These are phyloP conservation scores for Erynnis tages DNA, from an alignment of 2,888 invertebrate species.

Conservation along the genomic window DNA sequence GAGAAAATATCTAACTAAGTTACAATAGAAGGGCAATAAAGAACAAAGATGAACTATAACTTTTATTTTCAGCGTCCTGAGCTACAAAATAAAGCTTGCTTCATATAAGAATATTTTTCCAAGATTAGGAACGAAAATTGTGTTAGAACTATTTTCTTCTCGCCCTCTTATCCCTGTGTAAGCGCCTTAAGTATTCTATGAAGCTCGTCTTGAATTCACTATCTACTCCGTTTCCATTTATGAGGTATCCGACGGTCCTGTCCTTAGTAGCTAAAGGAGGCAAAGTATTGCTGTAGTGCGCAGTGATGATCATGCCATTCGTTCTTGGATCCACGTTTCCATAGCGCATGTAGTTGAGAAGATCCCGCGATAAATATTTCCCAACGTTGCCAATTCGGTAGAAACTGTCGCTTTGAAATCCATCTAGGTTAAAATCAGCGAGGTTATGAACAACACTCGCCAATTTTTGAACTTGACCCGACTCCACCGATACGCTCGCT, in stretches of 20 bases:
- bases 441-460: neutral
- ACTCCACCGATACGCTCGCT: neutral
- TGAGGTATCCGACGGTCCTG: neutral
- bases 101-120: no score
- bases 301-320: conserved; percentile 2
- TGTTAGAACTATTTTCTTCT: neutral
- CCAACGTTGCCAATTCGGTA: neutral
- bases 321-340: neutral
- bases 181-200: neutral
- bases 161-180: conserved; percentile 2
- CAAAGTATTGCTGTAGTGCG: neutral
- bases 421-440: neutral
- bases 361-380: conserved; percentile 8
- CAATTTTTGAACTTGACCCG: neutral
- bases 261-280: conserved; percentile 9
- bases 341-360: conserved; percentile 3
- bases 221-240: neutral
- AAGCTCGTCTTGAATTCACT: neutral
- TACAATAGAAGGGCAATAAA: no score
- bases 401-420: conserved; percentile 3
- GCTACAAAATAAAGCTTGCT: no score
- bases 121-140: neutral
- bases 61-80: no score
- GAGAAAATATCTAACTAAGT: no score
- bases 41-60: no score